Evolutionary conservation across 2,113 vertebrate genomes (phyloP).

Genomic region (Cyprinus carpio): DNA sequence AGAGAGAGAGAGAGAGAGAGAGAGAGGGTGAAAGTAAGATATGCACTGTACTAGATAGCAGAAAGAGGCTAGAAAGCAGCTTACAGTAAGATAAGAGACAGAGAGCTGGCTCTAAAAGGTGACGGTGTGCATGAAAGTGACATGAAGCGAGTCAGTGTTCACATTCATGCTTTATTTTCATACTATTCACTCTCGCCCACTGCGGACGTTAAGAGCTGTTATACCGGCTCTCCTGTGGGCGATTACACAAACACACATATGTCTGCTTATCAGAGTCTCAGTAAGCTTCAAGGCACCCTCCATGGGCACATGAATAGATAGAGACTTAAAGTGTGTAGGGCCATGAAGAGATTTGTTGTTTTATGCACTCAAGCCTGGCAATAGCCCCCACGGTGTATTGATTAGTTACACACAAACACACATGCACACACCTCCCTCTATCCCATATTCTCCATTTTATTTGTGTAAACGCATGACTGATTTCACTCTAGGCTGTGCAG

Average conservation of each 20-base stretch:
- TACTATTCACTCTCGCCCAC: slow-evolving; percentile 52
- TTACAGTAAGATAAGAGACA: background rate
- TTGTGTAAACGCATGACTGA: background rate
- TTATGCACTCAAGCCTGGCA: slow-evolving; percentile 38
- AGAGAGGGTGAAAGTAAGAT: background rate
- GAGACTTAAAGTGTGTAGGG: slow-evolving; percentile 48
- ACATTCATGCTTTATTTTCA: slow-evolving; percentile 45
- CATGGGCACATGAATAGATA: slow-evolving; percentile 51
- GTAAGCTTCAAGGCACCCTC: slow-evolving; percentile 41
- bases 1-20: background rate
- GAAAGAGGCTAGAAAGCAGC: background rate
- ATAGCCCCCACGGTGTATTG: slow-evolving; percentile 49
- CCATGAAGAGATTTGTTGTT: slow-evolving; percentile 52
- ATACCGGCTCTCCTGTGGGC: slow-evolving; percentile 46
- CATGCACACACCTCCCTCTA: background rate
- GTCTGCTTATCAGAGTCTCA: slow-evolving; percentile 51
- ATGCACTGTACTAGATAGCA: background rate
- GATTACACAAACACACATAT: slow-evolving; percentile 51
- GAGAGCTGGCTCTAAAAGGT: slow-evolving; percentile 20
- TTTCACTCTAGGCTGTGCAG: slow-evolving; percentile 5
- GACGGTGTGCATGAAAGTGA: slow-evolving; percentile 28
- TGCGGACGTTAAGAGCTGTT: slow-evolving; percentile 52
- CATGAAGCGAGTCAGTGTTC: slow-evolving; percentile 37
- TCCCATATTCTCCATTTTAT: slow-evolving; percentile 17
- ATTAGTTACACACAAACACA: slow-evolving; percentile 45